Percentiles rank a stretch among this genome's conserved stretches.
Evolutionary conservation across 1,140 invertebrate species (phyloP).

Genomic region (Monomorium pharaonis): DNA sequence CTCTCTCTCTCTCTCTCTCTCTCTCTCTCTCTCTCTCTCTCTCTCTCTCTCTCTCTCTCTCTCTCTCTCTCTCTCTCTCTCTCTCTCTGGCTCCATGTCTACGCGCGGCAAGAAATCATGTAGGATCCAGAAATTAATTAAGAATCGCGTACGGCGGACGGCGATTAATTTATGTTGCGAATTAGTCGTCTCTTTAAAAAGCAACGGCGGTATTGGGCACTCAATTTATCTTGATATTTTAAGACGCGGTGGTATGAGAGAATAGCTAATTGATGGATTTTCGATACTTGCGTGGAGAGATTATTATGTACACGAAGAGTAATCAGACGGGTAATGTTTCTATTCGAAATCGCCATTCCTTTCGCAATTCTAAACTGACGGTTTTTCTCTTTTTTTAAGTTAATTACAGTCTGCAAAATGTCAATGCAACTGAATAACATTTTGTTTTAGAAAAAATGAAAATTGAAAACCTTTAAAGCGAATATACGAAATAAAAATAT

Average conservation of each 20-base stretch:
- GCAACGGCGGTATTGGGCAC: not conserved
- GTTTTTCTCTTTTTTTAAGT: not conserved
- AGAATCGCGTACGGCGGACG: conserved; percentile 30
- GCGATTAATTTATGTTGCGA: conserved; percentile 49
- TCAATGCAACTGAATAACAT: not conserved
- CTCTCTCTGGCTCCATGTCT: too few species aligned
- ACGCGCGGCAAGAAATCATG: conserved; percentile 53
- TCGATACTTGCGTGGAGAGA: not conserved
- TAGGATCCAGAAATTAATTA: conserved; percentile 61
- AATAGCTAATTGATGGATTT: conserved; percentile 3
- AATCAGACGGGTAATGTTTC: not conserved
- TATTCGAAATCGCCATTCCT: not conserved
- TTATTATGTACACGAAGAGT: not conserved
- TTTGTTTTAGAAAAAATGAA: not conserved
- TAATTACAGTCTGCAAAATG: not conserved
- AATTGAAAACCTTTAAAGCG: not conserved
- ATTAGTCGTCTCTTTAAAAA: conserved; percentile 29
- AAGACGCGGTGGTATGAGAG: not conserved
- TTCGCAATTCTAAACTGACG: not conserved
- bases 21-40: too few species aligned
- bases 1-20: too few species aligned
- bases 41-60: too few species aligned
- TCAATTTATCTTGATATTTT: not conserved
- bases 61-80: too few species aligned
- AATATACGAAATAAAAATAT: not conserved